Base-by-base conservation (phyloP, 2,888 invertebrate species). In the Drosophila setosimentum region DNA sequence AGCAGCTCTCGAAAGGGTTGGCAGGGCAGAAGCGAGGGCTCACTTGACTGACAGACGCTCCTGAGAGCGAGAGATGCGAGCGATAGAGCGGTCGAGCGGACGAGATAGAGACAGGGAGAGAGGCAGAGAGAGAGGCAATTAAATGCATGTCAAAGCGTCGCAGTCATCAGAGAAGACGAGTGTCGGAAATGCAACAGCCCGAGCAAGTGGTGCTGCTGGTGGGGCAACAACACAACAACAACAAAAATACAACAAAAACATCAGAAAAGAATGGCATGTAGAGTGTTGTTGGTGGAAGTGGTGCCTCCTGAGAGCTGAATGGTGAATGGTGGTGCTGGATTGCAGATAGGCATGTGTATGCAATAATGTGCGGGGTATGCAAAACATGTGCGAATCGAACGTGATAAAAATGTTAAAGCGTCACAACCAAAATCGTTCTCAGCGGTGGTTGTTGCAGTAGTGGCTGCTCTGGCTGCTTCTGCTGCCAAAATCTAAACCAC, bases 361-460 rank as follows among this genome's bases (percentile, higher is more conserved):
- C 70, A 66, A 71, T 64, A 79, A 68, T 65, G 73, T 68, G 84
- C 54, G 68, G 87, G 74, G 82, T 84, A 92, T 92, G 90, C 91
- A 91, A 91, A 92, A 91, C 92, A 92, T 91, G 91, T 88, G 91
- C 91, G 87, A 87, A 86, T 84, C 79, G 83, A 91, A 92, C 91
- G 91, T 91, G 91, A 92, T 91, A 82, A 81, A 86, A 90, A 91
- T 91, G 82, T 81, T 89, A 87, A 91, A 78, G 76, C 70, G 57
- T 69, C 55, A 29, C 55, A 40, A 21, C 55, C 16, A 29, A 57
- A 40, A 29, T 37, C 33, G 18, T 42, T 57, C 42, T 18, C 21
- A 21, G 42, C 16, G 18, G 18, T 27, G 27, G 11, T 7, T 18
- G 37, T 29, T 27, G 27, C 29, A 2, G 29, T 5, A 2, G 10